Evolutionary conservation across 2,797 vertebrate genomes (phyloP).

Genomic region (Allobates femoralis): DNA sequence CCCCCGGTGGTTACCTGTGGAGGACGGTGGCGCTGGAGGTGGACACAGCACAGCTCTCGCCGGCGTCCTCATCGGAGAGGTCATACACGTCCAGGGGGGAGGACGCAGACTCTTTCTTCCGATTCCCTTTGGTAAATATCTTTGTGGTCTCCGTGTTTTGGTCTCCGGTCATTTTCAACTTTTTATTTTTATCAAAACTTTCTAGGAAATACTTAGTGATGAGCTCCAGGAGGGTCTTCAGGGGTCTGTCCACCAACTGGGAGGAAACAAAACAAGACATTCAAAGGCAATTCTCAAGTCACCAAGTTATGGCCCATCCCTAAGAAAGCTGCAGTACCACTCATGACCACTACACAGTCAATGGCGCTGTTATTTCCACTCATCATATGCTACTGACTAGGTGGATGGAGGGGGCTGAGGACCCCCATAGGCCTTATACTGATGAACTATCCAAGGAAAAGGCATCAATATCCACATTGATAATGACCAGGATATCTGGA

Average conservation of each 20-base stretch:
- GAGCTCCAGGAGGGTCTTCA: constrained; percentile 92
- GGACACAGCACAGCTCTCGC: neutral
- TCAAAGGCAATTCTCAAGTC: neutral
- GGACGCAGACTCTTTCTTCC: constrained; percentile 35
- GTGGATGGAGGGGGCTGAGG: too few relatives aligned
- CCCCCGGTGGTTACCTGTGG: constrained; percentile 79
- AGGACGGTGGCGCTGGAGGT: constrained; percentile 56
- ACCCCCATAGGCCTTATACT: too few relatives aligned
- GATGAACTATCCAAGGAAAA: too few relatives aligned
- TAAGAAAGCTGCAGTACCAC: too few relatives aligned
- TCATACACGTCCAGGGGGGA: constrained; percentile 60
- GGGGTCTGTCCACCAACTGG: constrained; percentile 82
- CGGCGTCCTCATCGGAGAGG: constrained; percentile 67
- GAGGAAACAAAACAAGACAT: constrained; percentile 15
- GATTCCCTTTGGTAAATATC: constrained; percentile 62
- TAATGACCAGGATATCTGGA: too few relatives aligned
- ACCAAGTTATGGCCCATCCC: too few relatives aligned
- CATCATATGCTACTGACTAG: too few relatives aligned
- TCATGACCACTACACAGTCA: too few relatives aligned
- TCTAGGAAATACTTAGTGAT: constrained; percentile 87
- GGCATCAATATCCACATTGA: too few relatives aligned
- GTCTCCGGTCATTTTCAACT: constrained; percentile 40
- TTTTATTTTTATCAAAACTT: constrained; percentile 66
- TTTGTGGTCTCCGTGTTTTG: constrained; percentile 40
- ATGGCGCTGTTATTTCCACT: too few relatives aligned